Evolutionary conservation across 2,888 invertebrate genomes (phyloP).

Genomic region (Diarsia dahlii): DNA sequence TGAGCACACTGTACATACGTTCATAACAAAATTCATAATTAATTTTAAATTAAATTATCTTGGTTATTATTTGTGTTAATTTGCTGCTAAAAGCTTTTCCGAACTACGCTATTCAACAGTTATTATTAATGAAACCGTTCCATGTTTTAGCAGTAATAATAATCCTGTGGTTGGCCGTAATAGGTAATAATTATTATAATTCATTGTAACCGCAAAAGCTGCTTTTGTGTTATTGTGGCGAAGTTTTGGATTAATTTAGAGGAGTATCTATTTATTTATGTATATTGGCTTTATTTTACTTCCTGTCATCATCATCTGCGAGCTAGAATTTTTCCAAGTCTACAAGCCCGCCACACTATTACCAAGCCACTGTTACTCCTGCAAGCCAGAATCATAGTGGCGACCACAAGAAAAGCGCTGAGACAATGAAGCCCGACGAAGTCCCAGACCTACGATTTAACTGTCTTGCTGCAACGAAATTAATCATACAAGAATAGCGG

Average conservation of each 20-base stretch:
- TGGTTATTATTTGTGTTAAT: constrained; percentile 13
- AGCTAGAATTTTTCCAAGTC: no score
- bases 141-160: constrained; percentile 19
- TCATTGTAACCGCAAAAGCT: constrained; percentile 16
- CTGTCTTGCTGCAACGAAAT: no score
- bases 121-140: constrained; percentile 20
- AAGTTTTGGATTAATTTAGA: constrained; percentile 1
- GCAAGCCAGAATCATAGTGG: no score
- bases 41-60: constrained; percentile 27
- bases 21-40: constrained; percentile 5
- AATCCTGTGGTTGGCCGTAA: constrained; percentile 15
- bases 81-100: constrained; percentile 20
- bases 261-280: no score
- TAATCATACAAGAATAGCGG: no score
- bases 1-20: neutral
- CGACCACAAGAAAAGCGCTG: no score
- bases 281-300: neutral
- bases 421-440: no score
- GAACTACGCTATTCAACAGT: neutral
- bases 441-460: no score
- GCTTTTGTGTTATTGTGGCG: constrained; percentile 1
- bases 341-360: no score
- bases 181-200: constrained; percentile 22
- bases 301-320: neutral
- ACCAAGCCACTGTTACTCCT: no score